Conservation (phyloP, 2,113 vertebrate species). For the Herpetotheres cachinnans region DNA sequence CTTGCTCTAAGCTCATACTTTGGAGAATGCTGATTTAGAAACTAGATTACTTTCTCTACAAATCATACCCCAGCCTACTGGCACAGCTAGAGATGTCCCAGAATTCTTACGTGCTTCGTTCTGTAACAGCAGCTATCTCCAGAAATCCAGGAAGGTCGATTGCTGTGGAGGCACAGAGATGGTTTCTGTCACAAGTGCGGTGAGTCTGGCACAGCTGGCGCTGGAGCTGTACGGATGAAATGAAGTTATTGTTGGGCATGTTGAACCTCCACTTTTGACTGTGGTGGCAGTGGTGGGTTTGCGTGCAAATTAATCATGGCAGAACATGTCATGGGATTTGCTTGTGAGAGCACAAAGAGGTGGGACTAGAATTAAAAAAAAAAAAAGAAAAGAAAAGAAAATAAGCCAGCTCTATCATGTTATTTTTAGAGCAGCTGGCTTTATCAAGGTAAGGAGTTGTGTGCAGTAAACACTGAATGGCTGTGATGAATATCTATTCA, state of each 20-base stretch:
- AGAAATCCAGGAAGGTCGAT: background rate
- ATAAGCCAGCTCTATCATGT: rapidly evolving
- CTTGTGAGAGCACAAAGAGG: background rate
- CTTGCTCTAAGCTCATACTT: background rate
- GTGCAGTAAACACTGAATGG: background rate
- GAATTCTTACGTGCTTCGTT: background rate
- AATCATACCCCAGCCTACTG: background rate
- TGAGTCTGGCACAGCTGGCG: background rate
- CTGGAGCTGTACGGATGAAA: background rate
- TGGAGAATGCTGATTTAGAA: background rate
- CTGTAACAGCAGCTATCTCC: background rate
- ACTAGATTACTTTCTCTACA: background rate
- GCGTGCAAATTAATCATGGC: background rate
- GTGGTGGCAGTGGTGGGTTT: background rate
- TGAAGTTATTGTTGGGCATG: background rate
- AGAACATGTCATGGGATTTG: background rate
- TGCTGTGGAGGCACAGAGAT: background rate
- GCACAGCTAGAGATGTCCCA: background rate
- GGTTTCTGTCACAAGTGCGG: background rate
- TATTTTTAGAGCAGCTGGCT: background rate
- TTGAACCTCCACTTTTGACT: background rate
- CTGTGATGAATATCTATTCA: background rate
- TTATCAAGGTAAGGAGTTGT: background rate
- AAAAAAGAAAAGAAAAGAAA: background rate
- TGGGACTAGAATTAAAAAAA: background rate